Base-by-base conservation (phyloP, 2,113 vertebrate species). In the Erpornis zantholeuca region DNA sequence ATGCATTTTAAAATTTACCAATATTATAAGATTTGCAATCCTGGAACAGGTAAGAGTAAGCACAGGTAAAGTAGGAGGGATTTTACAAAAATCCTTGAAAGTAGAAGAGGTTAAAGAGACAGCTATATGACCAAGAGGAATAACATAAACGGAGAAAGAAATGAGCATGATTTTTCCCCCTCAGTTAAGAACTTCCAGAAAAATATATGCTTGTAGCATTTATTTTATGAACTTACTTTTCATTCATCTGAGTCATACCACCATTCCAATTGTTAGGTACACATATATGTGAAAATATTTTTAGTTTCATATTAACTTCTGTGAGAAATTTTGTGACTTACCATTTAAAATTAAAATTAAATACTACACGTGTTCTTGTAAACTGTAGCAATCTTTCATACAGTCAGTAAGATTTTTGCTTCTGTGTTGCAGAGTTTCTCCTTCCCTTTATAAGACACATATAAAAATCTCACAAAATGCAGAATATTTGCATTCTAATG, bases 91-190 rank as follows among this genome's bases (percentile, higher is more conserved):
- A 17, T 3, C 5, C 20, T 42, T 57, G 8, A 36, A 42, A 70
- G 9, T 15, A 79, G 23, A 71, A 57, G 5, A 44, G 5, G 7
- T 49, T 20, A 45, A 71, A 80, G 49, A 71, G 28, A 57, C 7
- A 61, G 18, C 9, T 76, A 20, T 35, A 56, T 0, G 22, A 49
- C 5, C 25, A 49, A 59, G 24, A 81, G 25, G 12, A 77, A 64
- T 31, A 50, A 60, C 31, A 68, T 8, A 6, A 7, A 53, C 10
- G 13, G 16, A 21, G 12, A 40, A 76, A 53, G 38, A 80, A 83
- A 5, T 59, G 24, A 86, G 5, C 4, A 44, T 20, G 12, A 2
- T 21, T 4, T 57, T 38, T 1, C 2, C 10, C 24, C 4, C 6
- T 40, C 31, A 11, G 6, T 65, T 47, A 69, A 70, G 56, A 40